A percentile compares a stretch with the other conserved stretches of the same genome.
These are phyloP conservation scores for Petaurus breviceps DNA, from an alignment of 2,113 vertebrate species.

Conservation along the genomic window DNA sequence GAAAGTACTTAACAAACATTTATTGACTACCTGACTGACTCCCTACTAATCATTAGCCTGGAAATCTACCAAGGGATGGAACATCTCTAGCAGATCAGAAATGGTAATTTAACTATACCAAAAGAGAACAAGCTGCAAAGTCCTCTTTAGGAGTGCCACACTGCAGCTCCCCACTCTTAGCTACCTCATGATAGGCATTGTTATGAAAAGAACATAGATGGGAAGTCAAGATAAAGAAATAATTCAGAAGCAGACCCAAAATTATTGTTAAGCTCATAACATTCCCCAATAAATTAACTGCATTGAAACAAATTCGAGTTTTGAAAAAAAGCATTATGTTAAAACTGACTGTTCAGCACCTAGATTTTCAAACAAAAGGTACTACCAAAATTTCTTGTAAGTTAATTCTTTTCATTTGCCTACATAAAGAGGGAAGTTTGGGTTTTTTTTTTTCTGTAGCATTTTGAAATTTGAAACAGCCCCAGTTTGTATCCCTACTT, in stretches of 20 bases:
- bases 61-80: background rate
- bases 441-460: background rate
- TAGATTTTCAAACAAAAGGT: constrained; percentile 3
- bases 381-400: constrained; percentile 47
- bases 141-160: background rate
- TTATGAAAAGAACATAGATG: background rate
- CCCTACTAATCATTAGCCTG: background rate
- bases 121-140: background rate
- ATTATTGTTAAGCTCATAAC: background rate
- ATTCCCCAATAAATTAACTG: background rate
- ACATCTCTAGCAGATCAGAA: background rate
- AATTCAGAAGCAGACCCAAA: background rate
- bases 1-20: background rate
- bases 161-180: background rate
- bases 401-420: background rate
- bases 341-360: background rate
- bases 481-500: constrained; percentile 20
- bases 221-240: background rate
- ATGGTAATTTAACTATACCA: background rate
- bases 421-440: background rate
- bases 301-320: background rate
- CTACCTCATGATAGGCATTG: background rate
- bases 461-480: constrained; percentile 25
- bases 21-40: background rate
- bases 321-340: background rate